Conservation (phyloP, 2,888 invertebrate species). For the Drosophila buzzatii region DNA sequence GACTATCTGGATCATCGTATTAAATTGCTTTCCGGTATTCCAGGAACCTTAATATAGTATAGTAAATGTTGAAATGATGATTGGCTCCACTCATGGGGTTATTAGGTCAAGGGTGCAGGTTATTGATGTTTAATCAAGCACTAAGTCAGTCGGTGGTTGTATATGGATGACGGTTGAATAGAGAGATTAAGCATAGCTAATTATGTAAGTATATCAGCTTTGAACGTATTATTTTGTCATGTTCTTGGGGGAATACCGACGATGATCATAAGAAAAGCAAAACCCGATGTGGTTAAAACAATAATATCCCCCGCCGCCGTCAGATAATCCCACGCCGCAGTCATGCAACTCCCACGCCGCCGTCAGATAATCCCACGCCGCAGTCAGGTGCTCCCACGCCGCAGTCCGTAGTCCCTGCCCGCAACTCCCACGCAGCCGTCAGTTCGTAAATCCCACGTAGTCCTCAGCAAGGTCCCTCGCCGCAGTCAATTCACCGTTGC, state of each 20-base stretch:
- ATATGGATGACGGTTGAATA: slow-evolving; percentile 36
- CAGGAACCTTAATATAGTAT: slow-evolving; percentile 56
- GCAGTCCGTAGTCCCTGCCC: slow-evolving; percentile 17
- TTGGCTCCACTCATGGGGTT: slow-evolving; percentile 52
- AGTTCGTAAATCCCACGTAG: slow-evolving; percentile 35
- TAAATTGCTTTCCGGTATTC: slow-evolving; percentile 71
- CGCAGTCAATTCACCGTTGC: slow-evolving; percentile 49
- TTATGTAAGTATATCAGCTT: slow-evolving; percentile 69
- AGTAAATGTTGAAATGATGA: slow-evolving; percentile 60
- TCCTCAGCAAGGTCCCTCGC: slow-evolving; percentile 52
- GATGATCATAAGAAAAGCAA: slow-evolving; percentile 52
- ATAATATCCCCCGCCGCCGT: slow-evolving; percentile 50
- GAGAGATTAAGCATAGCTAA: slow-evolving; percentile 25
- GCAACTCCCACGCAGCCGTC: slow-evolving; percentile 62
- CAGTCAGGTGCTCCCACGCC: slow-evolving; percentile 48
- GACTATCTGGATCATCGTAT: slow-evolving; percentile 65
- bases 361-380: slow-evolving; percentile 59
- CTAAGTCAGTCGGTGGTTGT: slow-evolving; percentile 37
- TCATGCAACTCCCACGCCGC: slow-evolving; percentile 51
- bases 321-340: slow-evolving; percentile 29
- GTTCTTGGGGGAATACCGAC: slow-evolving; percentile 55
- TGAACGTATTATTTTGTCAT: slow-evolving; percentile 51
- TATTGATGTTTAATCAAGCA: slow-evolving; percentile 43
- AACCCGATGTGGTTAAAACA: slow-evolving; percentile 4
- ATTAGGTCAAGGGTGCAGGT: slow-evolving; percentile 51